A percentile compares a stretch with the other conserved stretches of the same genome.
Conservation (phyloP, 2,797 vertebrate species). For the Odontamblyopus lacepedii region DNA sequence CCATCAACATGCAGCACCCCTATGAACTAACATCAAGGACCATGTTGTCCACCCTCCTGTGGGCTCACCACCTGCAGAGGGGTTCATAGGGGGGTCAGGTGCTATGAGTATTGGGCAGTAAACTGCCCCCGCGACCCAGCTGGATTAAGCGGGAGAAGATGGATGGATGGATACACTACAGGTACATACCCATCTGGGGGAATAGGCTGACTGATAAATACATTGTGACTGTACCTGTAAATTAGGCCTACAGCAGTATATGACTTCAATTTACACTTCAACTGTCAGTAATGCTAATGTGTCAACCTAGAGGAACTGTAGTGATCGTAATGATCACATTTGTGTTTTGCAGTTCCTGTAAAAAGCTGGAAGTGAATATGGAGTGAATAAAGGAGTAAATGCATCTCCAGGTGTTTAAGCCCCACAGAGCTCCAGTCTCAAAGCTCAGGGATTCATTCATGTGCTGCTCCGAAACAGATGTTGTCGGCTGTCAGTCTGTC, state of each 20-base stretch:
- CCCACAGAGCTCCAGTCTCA: conserved; percentile 30
- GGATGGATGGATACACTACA: too few species aligned
- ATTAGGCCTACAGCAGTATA: too few species aligned
- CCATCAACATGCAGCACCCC: too few species aligned
- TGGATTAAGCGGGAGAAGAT: too few species aligned
- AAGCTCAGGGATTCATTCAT: conserved; percentile 29
- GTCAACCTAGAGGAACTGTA: neutral
- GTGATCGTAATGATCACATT: neutral
- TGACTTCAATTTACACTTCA: too few species aligned
- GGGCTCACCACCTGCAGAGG: too few species aligned
- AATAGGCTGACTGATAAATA: neutral
- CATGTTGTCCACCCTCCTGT: too few species aligned
- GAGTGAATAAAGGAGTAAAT: neutral
- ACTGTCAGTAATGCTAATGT: neutral
- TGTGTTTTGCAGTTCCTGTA: neutral
- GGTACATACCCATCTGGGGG: neutral
- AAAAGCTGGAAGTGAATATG: neutral
- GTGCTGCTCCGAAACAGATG: conserved; percentile 41
- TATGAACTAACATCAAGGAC: too few species aligned
- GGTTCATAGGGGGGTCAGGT: too few species aligned
- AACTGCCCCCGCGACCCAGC: too few species aligned
- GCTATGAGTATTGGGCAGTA: too few species aligned
- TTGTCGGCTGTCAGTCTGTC: conserved; percentile 31
- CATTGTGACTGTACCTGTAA: neutral
- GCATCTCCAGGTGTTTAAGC: conserved; percentile 19